Percentiles rank a stretch among this genome's conserved stretches.
Conservation (phyloP, 2,113 vertebrate genomes). For the Heptranchias perlo region DNA sequence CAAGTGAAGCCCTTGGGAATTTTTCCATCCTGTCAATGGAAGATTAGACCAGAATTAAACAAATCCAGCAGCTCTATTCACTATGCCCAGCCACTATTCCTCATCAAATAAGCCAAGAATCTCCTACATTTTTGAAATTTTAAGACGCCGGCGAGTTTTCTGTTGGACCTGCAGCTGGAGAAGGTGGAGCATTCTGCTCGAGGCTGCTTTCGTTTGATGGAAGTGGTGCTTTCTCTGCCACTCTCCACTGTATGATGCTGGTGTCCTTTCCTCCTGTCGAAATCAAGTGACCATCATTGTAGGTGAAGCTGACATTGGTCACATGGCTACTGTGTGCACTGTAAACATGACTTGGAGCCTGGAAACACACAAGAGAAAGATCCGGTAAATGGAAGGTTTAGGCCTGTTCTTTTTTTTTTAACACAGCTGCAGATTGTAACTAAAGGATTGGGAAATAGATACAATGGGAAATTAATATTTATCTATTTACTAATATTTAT, state of each 20-base stretch:
- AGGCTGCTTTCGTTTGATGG: slow-evolving; percentile 51
- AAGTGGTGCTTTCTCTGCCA: slow-evolving; percentile 74
- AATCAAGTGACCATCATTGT: slow-evolving; percentile 81
- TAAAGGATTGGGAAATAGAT: not conserved
- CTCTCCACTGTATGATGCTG: slow-evolving; percentile 95
- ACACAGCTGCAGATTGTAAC: not conserved
- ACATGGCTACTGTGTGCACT: slow-evolving; percentile 97
- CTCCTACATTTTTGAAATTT: slow-evolving; percentile 39
- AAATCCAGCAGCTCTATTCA: slow-evolving; percentile 50
- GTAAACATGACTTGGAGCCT: slow-evolving; percentile 97
- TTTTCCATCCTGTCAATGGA: slow-evolving; percentile 48
- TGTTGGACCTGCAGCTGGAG: slow-evolving; percentile 47
- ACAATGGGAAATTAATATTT: not conserved
- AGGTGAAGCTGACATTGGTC: slow-evolving; percentile 94
- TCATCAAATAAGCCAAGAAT: slow-evolving; percentile 52
- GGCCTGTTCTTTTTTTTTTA: not conserved
- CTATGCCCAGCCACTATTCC: slow-evolving; percentile 47
- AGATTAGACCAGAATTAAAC: slow-evolving; percentile 50
- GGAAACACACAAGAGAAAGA: not conserved
- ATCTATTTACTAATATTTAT: not conserved
- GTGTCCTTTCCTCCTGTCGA: slow-evolving; percentile 96
- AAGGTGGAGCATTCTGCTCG: slow-evolving; percentile 50
- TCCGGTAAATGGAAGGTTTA: not conserved
- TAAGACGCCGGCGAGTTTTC: slow-evolving; percentile 50
- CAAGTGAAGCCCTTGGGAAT: slow-evolving; percentile 49